Conservation (phyloP, 35 echinoderm and acorn worm species). For the Chiridota heheva region DNA sequence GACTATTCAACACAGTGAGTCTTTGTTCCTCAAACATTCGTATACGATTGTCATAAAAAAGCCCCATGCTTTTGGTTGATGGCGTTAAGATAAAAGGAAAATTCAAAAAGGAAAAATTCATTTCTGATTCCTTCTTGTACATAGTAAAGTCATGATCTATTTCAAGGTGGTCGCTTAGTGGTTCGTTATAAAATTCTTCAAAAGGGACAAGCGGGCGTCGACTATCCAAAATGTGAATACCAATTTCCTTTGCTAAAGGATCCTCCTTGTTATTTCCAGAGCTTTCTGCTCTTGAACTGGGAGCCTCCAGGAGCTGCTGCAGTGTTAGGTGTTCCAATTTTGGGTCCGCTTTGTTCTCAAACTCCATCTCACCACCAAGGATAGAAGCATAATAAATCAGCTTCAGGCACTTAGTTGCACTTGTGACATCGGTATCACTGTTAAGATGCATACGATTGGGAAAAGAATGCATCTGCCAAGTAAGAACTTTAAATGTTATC, state of each 20-base stretch:
- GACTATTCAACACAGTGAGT: constrained; percentile 80
- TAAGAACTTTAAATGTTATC: constrained; percentile 90
- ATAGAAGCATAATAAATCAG: constrained; percentile 88
- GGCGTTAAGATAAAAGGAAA: constrained; percentile 88
- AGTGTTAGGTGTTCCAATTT: constrained; percentile 39
- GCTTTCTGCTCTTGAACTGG: constrained; percentile 61
- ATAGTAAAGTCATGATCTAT: constrained; percentile 82
- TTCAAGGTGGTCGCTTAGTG: constrained; percentile 86
- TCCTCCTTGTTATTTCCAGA: constrained; percentile 62
- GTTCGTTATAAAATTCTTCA: constrained; percentile 95
- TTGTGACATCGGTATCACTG: constrained; percentile 67
- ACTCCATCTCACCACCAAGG: constrained; percentile 63
- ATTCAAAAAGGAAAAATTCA: constrained; percentile 83
- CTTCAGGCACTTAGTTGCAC: constrained; percentile 89
- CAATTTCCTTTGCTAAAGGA: constrained; percentile 64
- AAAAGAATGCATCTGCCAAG: constrained; percentile 31
- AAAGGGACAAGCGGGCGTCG: constrained; percentile 81
- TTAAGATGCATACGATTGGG: constrained; percentile 34
- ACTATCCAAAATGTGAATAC: constrained; percentile 56
- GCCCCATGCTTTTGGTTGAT: constrained; percentile 81
- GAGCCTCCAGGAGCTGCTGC: constrained; percentile 61
- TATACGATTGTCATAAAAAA: constrained; percentile 95
- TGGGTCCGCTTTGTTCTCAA: not conserved
- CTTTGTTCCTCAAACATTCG: constrained; percentile 89
- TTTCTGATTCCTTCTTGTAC: constrained; percentile 74